Evolutionary conservation across 2,113 vertebrate species (phyloP), one percentile per base, ranked within the genome.

Genomic region (Bolborhynchus lineola): DNA sequence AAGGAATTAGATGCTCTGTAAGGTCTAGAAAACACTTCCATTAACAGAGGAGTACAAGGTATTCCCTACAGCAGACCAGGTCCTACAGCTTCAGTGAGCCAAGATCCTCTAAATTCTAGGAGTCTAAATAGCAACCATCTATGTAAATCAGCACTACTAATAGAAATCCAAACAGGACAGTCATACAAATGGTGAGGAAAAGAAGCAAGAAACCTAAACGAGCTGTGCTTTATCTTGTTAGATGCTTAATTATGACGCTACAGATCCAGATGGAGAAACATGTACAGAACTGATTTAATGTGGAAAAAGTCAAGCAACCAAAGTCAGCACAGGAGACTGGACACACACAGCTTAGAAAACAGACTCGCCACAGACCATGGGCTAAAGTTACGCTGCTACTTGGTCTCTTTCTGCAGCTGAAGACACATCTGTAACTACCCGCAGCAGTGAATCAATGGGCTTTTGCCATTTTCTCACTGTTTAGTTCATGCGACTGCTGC

Each of bases 201-300:
- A 85, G 25, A 55, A 44, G 25, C 33, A 81, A 41, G 19, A 24
- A 57, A 18, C 19, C 16, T 46, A 46, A 11, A 10, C 3, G 11
- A 35, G 35, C 47, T 47, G 21, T 41, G 42, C 20, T 35, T 25
- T 16, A 7, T 17, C 24, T 42, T 33, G 21, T 21, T 9, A 11
- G 21, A 53, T 55, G 29, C 14, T 2, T 28, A 69, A 62, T 18
- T 17, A 9, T 2, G 37, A 7, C 31, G n/a, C 49, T 60, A 3
- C 35, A 26, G n/a, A 6, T 29, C 26, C 68, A 47, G 26, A 37
- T 2, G 4, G n/a, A 53, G 23, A 47, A 9, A 25, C 6, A 0
- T 0, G 16, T 9, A n/a, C 57, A 57, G 37, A 18, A 65, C 0
- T 50, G 44, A 76, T 14, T 17, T 14, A 1, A 10, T 5, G 35